A percentile compares a stretch with the other conserved stretches of the same genome.
These are phyloP conservation scores for Cataglyphis rosenhaueri DNA, from an alignment of 2,888 invertebrate genomes.

Conservation along the genomic window DNA sequence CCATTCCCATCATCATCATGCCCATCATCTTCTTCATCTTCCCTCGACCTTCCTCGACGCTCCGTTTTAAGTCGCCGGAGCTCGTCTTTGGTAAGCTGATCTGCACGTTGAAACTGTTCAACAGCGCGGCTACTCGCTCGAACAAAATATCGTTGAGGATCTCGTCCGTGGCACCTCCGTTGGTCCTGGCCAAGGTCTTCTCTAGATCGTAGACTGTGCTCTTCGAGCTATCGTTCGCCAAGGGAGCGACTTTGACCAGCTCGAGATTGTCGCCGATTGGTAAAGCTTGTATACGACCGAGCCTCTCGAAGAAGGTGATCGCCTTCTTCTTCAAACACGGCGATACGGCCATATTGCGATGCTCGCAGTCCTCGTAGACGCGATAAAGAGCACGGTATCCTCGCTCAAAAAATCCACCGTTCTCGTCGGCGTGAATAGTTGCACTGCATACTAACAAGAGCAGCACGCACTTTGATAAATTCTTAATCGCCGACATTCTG, in stretches of 20 bases:
- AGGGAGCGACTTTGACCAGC: slow-evolving; percentile 87
- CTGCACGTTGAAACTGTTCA: slow-evolving; percentile 92
- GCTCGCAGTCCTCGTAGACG: slow-evolving; percentile 92
- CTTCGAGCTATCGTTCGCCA: slow-evolving; percentile 82
- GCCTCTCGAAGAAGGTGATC: slow-evolving; percentile 91
- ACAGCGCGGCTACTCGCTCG: slow-evolving; percentile 90
- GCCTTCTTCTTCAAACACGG: slow-evolving; percentile 94
- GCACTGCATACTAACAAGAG: slow-evolving; percentile 60
- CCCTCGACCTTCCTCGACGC: slow-evolving; percentile 93
- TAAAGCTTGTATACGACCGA: slow-evolving; percentile 90
- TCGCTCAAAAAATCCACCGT: slow-evolving; percentile 85
- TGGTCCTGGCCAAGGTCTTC: slow-evolving; percentile 88
- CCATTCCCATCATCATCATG: slow-evolving; percentile 95
- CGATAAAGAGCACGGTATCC: slow-evolving; percentile 90
- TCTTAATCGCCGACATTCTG: slow-evolving; percentile 21
- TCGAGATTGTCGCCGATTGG: slow-evolving; percentile 89
- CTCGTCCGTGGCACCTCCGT: slow-evolving; percentile 89
- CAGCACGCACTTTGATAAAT: slow-evolving; percentile 71
- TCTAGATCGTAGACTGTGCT: slow-evolving; percentile 87
- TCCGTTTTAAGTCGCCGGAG: slow-evolving; percentile 89
- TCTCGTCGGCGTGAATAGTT: slow-evolving; percentile 72
- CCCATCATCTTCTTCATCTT: slow-evolving; percentile 97
- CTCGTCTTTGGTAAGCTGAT: slow-evolving; percentile 91
- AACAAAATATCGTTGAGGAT: slow-evolving; percentile 90
- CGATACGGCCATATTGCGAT: slow-evolving; percentile 89